Evolutionary conservation across 2,797 vertebrate species (phyloP).

Genomic region (Argyrosomus regius): DNA sequence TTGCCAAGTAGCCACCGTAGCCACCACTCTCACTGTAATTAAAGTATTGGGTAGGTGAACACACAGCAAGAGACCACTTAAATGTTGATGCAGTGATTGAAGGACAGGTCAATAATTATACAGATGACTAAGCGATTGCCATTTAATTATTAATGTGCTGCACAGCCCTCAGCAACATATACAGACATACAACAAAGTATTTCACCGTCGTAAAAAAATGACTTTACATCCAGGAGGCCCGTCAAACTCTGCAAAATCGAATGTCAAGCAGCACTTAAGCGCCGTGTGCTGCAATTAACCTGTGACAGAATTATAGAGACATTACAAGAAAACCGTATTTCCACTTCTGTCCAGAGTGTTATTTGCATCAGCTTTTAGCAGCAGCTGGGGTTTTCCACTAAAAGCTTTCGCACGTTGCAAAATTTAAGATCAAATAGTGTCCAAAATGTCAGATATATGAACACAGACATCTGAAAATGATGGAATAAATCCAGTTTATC

Average conservation of each 20-base stretch:
- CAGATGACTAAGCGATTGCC: conserved; percentile 21
- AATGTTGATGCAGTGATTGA: conserved; percentile 47
- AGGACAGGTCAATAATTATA: conserved; percentile 28
- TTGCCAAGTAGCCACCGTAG: conserved; percentile 60
- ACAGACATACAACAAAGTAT: neutral
- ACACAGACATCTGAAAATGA: neutral
- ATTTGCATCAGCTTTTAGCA: conserved; percentile 13
- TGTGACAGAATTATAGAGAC: conserved; percentile 25
- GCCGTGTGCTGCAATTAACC: conserved; percentile 36
- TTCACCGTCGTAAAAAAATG: conserved; percentile 13
- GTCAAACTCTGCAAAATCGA: conserved; percentile 28
- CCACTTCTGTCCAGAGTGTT: conserved; percentile 1
- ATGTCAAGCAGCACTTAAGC: conserved; percentile 56
- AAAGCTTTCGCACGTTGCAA: conserved; percentile 20
- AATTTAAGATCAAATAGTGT: conserved; percentile 8
- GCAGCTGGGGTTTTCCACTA: conserved; percentile 10
- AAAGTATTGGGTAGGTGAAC: conserved; percentile 53
- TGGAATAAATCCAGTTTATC: neutral
- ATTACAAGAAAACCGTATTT: conserved; percentile 32
- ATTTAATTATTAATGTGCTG: conserved; percentile 30
- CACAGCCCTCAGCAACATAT: neutral
- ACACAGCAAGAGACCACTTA: conserved; percentile 51
- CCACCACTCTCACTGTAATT: conserved; percentile 65
- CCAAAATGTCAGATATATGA: neutral
- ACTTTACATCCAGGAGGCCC: conserved; percentile 35